Percentiles rank a stretch among this genome's conserved stretches.
phyloP scores from a whole-genome alignment of 1,140 invertebrate species.

The Schlechtendalia chinensis region DNA sequence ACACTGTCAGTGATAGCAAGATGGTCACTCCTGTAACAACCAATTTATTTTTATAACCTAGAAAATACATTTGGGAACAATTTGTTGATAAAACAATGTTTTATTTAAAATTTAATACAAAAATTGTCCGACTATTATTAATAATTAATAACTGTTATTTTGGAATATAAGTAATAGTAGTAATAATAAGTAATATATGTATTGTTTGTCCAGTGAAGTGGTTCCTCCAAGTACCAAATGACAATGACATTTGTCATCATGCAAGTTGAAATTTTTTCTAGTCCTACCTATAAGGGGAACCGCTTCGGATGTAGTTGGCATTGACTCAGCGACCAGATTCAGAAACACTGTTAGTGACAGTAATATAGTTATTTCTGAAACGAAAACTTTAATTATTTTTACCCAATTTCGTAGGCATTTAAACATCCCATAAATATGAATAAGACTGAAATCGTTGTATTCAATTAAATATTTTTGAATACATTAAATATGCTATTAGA shows the following conservation, averaged over 20 bases:
- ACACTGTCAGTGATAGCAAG: conserved; percentile 99
- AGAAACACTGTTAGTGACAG: conserved; percentile 99
- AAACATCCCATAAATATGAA: not conserved
- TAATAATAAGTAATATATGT: no score
- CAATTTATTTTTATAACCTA: conserved; percentile 41
- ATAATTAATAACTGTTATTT: conserved; percentile 4
- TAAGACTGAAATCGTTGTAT: not conserved
- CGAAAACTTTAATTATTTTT: conserved; percentile 40
- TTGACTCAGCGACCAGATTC: conserved; percentile 91
- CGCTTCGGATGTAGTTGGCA: conserved; percentile 92
- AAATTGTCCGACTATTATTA: not conserved
- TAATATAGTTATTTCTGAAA: conserved; percentile 99
- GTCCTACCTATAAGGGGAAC: conserved; percentile 86
- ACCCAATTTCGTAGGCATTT: not conserved
- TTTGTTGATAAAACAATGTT: conserved; percentile 35
- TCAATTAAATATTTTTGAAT: not conserved
- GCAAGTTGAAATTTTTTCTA: conserved; percentile 34
- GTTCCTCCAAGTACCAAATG: conserved; percentile 50
- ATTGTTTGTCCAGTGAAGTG: conserved; percentile 41
- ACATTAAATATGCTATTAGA: not conserved
- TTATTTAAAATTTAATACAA: conserved; percentile 27
- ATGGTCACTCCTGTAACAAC: conserved; percentile 95
- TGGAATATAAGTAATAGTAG: not conserved
- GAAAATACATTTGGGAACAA: conserved; percentile 44
- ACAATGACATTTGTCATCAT: conserved; percentile 47